Evolutionary conservation across 2,113 vertebrate genomes (phyloP).

Genomic region (Archilochus colubris): DNA sequence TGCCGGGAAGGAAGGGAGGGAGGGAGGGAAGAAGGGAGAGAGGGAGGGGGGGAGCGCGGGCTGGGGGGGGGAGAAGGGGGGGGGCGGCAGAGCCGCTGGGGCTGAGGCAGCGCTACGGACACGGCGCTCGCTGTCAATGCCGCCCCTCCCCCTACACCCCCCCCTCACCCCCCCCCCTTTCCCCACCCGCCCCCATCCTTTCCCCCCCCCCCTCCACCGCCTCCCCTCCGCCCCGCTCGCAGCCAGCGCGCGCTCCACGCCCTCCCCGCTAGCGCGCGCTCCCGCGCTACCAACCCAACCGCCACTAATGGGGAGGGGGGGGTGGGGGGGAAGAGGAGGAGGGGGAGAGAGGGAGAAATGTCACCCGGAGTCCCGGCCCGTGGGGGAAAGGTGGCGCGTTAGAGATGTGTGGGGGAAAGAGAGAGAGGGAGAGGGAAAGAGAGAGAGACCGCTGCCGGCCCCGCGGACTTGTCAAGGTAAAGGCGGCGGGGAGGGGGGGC

Average conservation of each 20-base stretch:
- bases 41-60: constrained; percentile 15
- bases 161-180: constrained; percentile 17
- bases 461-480: constrained; percentile 22
- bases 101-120: constrained; percentile 50
- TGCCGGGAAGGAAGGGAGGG: constrained; percentile 72
- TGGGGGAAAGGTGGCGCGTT: not conserved
- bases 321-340: not conserved
- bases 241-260: not conserved
- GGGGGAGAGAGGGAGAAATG: not conserved
- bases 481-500: not conserved
- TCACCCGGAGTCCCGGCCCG: not conserved
- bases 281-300: not conserved
- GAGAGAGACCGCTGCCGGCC: not conserved
- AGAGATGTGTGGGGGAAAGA: not conserved
- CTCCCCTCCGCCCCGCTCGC: constrained; percentile 18
- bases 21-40: no score
- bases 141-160: constrained; percentile 53
- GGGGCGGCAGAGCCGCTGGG: not conserved
- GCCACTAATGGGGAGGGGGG: not conserved
- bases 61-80: no score
- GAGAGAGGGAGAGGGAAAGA: not conserved
- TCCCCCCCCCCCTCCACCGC: constrained; percentile 54
- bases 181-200: not conserved
- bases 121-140: constrained; percentile 75
- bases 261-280: not conserved